Base-by-base conservation (phyloP, 2,113 vertebrate species). In the Gallinago undulata region DNA sequence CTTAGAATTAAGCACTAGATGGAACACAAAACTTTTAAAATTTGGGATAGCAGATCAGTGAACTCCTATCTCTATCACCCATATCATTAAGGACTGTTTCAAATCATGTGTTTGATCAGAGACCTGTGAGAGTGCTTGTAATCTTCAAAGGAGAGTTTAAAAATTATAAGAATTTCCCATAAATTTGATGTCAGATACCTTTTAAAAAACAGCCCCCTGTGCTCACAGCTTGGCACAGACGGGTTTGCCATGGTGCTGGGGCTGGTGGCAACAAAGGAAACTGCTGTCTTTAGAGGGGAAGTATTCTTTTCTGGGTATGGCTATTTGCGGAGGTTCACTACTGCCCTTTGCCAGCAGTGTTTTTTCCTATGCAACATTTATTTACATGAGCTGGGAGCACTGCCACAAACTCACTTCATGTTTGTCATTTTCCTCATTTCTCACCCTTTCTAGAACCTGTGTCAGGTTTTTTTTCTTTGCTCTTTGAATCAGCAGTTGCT, bases 381-480 rank as follows among this genome's bases (percentile, higher is more conserved):
- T 41, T 57, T 35, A 35, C 1, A 10, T 69, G 16, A 56, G 4
- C 24, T 56, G 39, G 51, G 33, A 81, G 28, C 56, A 37, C 13
- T 62, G 19, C 10, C 35, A 69, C 62, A 79, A 60, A 27, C 12
- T 56, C 0, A 0, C 13, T 51, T 57, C 15, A 39, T 37, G 30
- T 22, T 56, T 68, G 11, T 35, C 3, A 15, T 39, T 76, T 85
- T 57, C 11, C 17, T 81, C 9, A 51, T 69, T 80, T 68, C 8
- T 10, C 24, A 30, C 4, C 21, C 24, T 35, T 59, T 53, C 19
- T n/a, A 53, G 19, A 57, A 50, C 45, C 21, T 2, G 1, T 28
- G 7, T 72, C 5, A 19, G 7, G 0, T 39, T 79, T 45, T 67
- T 62, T 53, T 73, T 17, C 5, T 24, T 72, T 0, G 0, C 18